Evolutionary conservation across 1,140 invertebrate species (phyloP), one percentile per base, ranked within the genome.

Genomic region (Antheraea pernyi): DNA sequence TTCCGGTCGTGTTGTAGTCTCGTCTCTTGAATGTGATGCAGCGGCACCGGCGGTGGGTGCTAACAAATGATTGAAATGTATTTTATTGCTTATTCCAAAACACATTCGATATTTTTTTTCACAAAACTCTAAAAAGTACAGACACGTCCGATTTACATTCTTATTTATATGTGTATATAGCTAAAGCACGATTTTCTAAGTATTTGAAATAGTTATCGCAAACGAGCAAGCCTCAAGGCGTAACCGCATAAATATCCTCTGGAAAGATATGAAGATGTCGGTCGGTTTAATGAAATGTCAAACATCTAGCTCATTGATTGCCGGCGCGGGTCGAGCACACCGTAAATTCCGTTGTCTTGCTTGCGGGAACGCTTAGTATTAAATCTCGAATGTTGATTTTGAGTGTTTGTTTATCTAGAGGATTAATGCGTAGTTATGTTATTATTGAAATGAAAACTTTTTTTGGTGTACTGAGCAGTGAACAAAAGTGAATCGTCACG

Each of bases 231-330:
- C 59, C 61, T 37, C 30, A 3, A 7, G 61, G 61, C 61, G n/a
- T 13, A 10, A 8, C 37, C 18, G 61, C 61, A 63, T 63, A 63
- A 63, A 63, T 37, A 63, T 37, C 19, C 61, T 16, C 22, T 1
- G n/a, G 61, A 7, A 22, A 6, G 30, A 37, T 63, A 63, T 63
- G 61, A 63, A 63, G 61, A 37, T 63, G 61, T 63, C 61, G 61
- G 37, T 53, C 61, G 19, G 13, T 63, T 63, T 30, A 63, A 63
- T 63, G 61, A 36, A 63, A 63, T 37, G 61, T 63, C 61, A 63
- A 61, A 63, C 7, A 63, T 16, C 61, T 37, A 11, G 61, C 13
- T 63, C 61, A 63, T 63, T 63, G 61, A 63, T 63, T 63, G 61
- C 19, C 22, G 19, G 61, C 22, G 22, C 61, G 39, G 46, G 13